Percentiles rank a stretch among this genome's conserved stretches.
Conservation (phyloP, 2,113 vertebrate species). For the Nibea coibor region DNA sequence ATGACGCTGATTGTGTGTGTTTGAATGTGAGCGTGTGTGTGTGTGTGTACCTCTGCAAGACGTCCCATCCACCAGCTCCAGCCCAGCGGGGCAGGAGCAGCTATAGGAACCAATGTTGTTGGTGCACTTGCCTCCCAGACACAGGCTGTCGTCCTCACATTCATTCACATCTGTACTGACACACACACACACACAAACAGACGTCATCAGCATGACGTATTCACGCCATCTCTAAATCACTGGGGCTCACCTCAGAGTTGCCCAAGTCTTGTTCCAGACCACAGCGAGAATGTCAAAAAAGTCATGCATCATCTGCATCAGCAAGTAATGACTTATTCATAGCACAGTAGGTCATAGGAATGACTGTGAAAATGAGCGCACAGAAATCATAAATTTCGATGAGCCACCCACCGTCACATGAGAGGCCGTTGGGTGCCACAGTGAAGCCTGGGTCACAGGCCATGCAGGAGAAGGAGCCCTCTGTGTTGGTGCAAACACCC, state of each 20-base stretch:
- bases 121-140: conserved; percentile 76
- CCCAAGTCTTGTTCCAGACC: conserved; percentile 60
- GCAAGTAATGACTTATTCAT: conserved; percentile 29
- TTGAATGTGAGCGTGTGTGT: conserved; percentile 1
- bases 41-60: conserved; percentile 74
- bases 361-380: conserved; percentile 26
- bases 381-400: not conserved
- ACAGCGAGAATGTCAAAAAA: conserved; percentile 50
- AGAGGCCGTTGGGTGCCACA: conserved; percentile 69
- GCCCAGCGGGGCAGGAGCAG: conserved; percentile 77
- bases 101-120: conserved; percentile 79
- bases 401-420: conserved; percentile 78
- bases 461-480: conserved; percentile 87
- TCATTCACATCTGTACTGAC: conserved; percentile 80
- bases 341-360: conserved; percentile 9
- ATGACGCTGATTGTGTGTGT: not conserved
- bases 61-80: conserved; percentile 70
- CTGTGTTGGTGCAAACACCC: conserved; percentile 85
- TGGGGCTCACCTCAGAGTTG: conserved; percentile 28
- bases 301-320: conserved; percentile 19
- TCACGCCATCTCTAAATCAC: conserved; percentile 52
- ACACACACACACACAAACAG: conserved; percentile 22
- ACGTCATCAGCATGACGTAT: conserved; percentile 54
- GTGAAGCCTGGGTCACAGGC: conserved; percentile 81
- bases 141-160: conserved; percentile 75